Evolutionary conservation across 2,797 vertebrate species (phyloP).

Genomic region (Scleropages formosus): DNA sequence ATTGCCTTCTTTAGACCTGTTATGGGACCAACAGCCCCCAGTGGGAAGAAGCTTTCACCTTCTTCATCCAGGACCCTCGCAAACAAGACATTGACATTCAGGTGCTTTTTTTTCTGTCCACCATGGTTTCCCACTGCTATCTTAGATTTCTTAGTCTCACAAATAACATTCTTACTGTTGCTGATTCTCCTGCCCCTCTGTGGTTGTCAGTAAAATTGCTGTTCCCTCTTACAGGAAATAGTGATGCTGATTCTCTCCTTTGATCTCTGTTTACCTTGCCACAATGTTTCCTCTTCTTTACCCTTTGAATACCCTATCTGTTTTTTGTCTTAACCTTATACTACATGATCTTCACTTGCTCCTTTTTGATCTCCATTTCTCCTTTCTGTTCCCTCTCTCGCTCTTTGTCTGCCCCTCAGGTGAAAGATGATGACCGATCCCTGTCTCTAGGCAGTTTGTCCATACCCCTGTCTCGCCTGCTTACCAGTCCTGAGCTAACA

Average conservation of each 20-base stretch:
- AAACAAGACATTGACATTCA: constrained; percentile 82
- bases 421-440: constrained; percentile 85
- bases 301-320: not conserved
- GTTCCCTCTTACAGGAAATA: not conserved
- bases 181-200: not conserved
- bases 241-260: not conserved
- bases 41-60: constrained; percentile 90
- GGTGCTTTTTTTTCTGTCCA: constrained; percentile 55
- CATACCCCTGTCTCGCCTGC: constrained; percentile 74
- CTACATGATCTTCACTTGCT: not conserved
- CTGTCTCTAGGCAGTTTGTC: constrained; percentile 75
- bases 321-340: not conserved
- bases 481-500: constrained; percentile 69
- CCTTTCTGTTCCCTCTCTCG: not conserved
- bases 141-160: not conserved
- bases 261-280: not conserved
- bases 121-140: not conserved
- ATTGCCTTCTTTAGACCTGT: constrained; percentile 63
- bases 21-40: constrained; percentile 73
- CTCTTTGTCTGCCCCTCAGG: constrained; percentile 54
- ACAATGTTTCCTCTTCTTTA: too few species aligned
- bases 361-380: constrained; percentile 9
- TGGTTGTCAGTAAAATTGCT: not conserved
- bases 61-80: constrained; percentile 84
- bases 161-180: not conserved